phyloP scores from a whole-genome alignment of 2,888 invertebrate species.

The Desoria tigrina region DNA sequence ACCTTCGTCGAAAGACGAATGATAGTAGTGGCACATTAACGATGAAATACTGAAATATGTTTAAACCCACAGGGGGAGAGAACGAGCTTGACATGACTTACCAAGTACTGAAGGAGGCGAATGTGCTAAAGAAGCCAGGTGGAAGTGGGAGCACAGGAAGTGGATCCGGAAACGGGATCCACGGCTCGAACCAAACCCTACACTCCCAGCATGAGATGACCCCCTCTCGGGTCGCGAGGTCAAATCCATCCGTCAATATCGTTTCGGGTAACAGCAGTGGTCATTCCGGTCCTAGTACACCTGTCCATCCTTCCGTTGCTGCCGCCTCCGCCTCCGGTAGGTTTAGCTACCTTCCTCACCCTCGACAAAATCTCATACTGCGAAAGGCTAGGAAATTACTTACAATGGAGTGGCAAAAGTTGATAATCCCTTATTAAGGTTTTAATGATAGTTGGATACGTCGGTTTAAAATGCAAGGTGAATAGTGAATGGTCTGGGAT shows the following conservation, averaged over 20 bases:
- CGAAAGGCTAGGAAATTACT: no score
- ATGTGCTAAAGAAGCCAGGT: conserved; percentile 66
- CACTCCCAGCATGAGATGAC: conserved; percentile 51
- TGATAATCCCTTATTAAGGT: neutral
- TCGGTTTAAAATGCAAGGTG: no score
- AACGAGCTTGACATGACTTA: conserved; percentile 87
- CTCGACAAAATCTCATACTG: no score
- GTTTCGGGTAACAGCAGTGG: conserved; percentile 40
- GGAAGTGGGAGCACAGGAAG: conserved; percentile 40
- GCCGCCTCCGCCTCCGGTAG: conserved; percentile 52
- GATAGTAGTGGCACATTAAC: no score
- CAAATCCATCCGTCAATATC: conserved; percentile 53
- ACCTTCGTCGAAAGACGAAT: no score
- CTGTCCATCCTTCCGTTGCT: conserved; percentile 43
- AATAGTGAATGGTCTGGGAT: no score
- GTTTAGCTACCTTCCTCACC: conserved; percentile 12
- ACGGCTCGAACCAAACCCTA: conserved; percentile 49
- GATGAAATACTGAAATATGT: no score
- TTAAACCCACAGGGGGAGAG: conserved; percentile 62
- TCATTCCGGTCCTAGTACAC: conserved; percentile 48
- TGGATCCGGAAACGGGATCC: conserved; percentile 48
- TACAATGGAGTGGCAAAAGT: no score
- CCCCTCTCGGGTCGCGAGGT: conserved; percentile 39
- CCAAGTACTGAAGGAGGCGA: conserved; percentile 91
- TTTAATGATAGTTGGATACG: neutral